Percentiles rank a stretch among this genome's conserved stretches.
Evolutionary conservation across 2,113 vertebrate genomes (phyloP).

Genomic region (Ciconia boyciana): DNA sequence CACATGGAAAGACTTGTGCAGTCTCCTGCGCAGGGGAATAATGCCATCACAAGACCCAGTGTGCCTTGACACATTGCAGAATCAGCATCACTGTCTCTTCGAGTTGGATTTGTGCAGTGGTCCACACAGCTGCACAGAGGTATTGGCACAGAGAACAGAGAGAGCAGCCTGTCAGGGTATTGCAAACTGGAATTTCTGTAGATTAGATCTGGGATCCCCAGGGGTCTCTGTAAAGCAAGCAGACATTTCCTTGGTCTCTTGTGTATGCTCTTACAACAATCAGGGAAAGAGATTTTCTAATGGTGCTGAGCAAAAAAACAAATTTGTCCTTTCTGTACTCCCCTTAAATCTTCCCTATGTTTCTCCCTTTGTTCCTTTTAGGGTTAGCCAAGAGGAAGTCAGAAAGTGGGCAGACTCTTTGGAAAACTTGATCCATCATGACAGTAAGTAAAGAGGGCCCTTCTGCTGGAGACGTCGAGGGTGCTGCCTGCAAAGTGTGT

Average conservation of each 20-base stretch:
- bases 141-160: background rate
- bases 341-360: background rate
- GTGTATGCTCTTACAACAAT: background rate
- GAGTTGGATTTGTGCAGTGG: background rate
- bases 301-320: background rate
- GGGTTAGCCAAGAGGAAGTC: slow-evolving; percentile 78
- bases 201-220: background rate
- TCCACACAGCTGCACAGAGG: background rate
- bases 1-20: background rate
- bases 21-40: background rate
- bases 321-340: background rate
- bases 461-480: background rate
- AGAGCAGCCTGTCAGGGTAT: background rate
- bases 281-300: background rate
- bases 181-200: background rate
- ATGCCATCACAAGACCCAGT: background rate
- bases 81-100: background rate
- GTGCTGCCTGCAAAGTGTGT: background rate
- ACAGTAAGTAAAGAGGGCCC: slow-evolving; percentile 77
- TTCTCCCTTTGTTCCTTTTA: slow-evolving; percentile 50
- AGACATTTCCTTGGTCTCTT: background rate
- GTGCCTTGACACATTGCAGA: background rate
- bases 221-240: background rate
- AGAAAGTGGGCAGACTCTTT: slow-evolving; percentile 90
- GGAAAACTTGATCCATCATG: slow-evolving; percentile 82